phyloP scores from a whole-genome alignment of 2,888 invertebrate genomes.

The Chalcosyrphus nemorum region DNA sequence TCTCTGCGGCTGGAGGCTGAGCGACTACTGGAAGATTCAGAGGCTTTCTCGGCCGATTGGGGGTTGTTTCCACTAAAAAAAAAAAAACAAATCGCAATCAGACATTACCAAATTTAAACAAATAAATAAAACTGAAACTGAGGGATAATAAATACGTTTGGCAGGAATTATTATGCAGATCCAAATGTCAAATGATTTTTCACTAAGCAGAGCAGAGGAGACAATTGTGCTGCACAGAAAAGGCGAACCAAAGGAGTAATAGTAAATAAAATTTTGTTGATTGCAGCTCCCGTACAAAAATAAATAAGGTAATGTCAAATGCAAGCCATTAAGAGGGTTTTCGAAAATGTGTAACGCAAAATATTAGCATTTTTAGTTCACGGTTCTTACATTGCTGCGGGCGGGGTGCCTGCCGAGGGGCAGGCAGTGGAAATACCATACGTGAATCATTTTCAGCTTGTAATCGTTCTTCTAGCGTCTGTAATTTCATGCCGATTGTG shows the following conservation, averaged over 20 bases:
- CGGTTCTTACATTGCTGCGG: constrained; percentile 83
- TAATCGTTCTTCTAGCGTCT: constrained; percentile 91
- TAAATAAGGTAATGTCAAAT: neutral
- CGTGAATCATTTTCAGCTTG: constrained; percentile 83
- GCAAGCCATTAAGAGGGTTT: neutral
- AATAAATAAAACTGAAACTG: neutral
- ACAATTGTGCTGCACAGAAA: too few species aligned
- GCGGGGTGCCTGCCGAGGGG: constrained; percentile 85
- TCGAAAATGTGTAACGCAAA: constrained; percentile 22
- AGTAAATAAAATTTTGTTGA: neutral
- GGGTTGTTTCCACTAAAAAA: constrained; percentile 82
- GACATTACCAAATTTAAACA: neutral
- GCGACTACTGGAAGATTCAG: constrained; percentile 84
- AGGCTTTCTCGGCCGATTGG: constrained; percentile 83
- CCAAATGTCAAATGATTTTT: constrained; percentile 24
- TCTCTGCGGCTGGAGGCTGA: constrained; percentile 84
- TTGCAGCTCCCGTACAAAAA: neutral
- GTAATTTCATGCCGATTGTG: constrained; percentile 86
- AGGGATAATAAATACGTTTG: neutral
- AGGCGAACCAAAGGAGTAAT: neutral
- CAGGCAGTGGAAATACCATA: constrained; percentile 80
- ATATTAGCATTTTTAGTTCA: constrained; percentile 79
- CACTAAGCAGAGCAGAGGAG: neutral
- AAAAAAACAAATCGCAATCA: constrained; percentile 16
- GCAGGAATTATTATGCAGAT: neutral